A percentile compares a stretch with the other conserved stretches of the same genome.
Conservation (phyloP, 2,797 vertebrate species). For the Limosa lapponica region DNA sequence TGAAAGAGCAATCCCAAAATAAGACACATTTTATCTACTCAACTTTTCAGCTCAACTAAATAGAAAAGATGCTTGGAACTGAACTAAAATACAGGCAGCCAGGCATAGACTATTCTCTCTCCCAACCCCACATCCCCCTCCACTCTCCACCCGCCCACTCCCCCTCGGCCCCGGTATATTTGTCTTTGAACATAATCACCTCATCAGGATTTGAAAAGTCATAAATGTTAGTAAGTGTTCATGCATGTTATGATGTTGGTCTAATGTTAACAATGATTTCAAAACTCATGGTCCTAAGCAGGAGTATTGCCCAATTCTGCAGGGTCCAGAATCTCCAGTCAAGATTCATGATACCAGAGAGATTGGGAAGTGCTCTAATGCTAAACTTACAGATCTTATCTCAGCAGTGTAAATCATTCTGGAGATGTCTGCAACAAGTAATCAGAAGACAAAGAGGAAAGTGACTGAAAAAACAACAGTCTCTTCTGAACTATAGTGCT, state of each 20-base stretch:
- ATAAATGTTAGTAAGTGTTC: not conserved
- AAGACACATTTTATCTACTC: not conserved
- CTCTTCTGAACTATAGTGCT: not conserved
- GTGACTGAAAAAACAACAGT: not conserved
- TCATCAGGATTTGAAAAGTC: not conserved
- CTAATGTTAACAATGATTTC: not conserved
- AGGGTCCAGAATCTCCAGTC: not conserved
- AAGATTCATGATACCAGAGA: not conserved
- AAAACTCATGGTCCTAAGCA: not conserved
- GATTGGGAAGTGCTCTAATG: not conserved
- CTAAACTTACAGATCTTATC: not conserved
- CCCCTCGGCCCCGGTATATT: not conserved
- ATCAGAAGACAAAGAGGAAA: not conserved
- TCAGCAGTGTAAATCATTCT: not conserved
- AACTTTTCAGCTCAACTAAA: not conserved
- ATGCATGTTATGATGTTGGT: not conserved
- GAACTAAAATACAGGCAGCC: not conserved
- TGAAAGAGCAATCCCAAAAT: not conserved
- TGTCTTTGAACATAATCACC: not conserved
- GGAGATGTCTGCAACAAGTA: not conserved
- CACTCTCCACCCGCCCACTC: too few species aligned
- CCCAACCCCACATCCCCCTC: too few species aligned
- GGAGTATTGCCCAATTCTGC: rapidly evolving
- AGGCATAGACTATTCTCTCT: not conserved
- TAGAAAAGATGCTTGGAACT: not conserved